Evolutionary conservation across 1,140 invertebrate genomes (phyloP), one percentile per base, ranked within the genome.

Genomic region (Paramacrobiotus metropolitanus): DNA sequence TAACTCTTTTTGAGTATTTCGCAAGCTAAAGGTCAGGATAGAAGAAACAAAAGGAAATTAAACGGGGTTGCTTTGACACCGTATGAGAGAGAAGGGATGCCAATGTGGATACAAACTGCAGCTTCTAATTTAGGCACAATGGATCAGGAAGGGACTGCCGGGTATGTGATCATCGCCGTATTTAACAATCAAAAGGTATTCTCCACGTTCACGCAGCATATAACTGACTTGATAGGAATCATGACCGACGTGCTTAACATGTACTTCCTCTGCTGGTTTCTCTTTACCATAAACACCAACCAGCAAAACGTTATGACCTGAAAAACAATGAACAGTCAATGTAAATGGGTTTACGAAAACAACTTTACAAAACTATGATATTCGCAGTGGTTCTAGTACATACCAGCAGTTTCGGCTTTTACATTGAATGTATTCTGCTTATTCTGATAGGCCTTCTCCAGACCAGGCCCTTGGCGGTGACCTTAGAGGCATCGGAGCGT

Each of bases 161-260:
- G 91, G 89, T 73, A 97, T 88, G 74, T 96, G 87, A 55, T 95
- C 87, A 65, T 95, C 91, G 48, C 92, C 92, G 88, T 89, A 97
- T 75, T 92, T 94, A 60, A 93, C 83, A 65, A 94, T 82, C 59
- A 95, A 78, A 70, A 94, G 84, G 75, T 96, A 92, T 68, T 94
- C 87, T 62, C 91, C 91, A 68, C 83, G 77, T 68, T 95, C 90
- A 67, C 87, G 81, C 21, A 87, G 83, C 65, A 85, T 67, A 62
- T 74, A 75, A 63, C 65, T 68, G 4, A 74, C 73, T 61, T 21
- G 21, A 59, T 67, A 66, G 31, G 65, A 48, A 59, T 65, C 34
- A 48, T 67, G 59, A n/a, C 91, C 91, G 65, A 85, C 80, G 72
- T 96, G 90, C 73, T 94, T 93, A 55, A 94, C 82, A 68, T 82